Conservation (phyloP, 2,888 invertebrate genomes). For the Cerceris rybyensis region DNA sequence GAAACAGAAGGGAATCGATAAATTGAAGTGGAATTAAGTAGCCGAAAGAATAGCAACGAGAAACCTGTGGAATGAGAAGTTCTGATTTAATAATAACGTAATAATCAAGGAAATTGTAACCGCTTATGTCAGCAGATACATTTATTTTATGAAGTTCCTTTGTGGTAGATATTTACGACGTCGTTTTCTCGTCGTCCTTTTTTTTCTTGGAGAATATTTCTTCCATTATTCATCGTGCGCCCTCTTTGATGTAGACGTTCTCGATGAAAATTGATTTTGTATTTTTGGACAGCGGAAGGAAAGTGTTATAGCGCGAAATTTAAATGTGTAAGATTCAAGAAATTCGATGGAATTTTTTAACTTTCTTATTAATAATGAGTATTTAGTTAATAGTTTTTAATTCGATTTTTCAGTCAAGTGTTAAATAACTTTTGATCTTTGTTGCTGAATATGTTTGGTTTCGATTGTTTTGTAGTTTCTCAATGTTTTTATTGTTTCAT, state of each 20-base stretch:
- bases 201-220: not conserved
- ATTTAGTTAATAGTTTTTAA: no score
- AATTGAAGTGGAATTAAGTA: conserved; percentile 18
- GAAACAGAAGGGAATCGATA: conserved; percentile 17
- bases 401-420: no score
- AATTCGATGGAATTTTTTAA: no score
- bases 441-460: no score
- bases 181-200: not conserved
- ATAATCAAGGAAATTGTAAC: not conserved
- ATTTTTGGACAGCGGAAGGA: no score
- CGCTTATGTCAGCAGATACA: not conserved
- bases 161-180: conserved; percentile 4
- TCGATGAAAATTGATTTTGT: not conserved
- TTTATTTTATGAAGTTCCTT: not conserved
- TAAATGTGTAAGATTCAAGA: no score
- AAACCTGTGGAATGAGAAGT: not conserved
- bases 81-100: not conserved
- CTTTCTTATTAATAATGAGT: no score
- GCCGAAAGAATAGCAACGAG: conserved; percentile 10
- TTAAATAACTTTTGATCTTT: no score
- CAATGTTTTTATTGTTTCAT: no score
- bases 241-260: not conserved
- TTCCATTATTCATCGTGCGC: conserved; percentile 1
- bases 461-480: no score
- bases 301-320: no score